phyloP scores from a whole-genome alignment of 2,888 invertebrate genomes.

The Cancer borealis region DNA sequence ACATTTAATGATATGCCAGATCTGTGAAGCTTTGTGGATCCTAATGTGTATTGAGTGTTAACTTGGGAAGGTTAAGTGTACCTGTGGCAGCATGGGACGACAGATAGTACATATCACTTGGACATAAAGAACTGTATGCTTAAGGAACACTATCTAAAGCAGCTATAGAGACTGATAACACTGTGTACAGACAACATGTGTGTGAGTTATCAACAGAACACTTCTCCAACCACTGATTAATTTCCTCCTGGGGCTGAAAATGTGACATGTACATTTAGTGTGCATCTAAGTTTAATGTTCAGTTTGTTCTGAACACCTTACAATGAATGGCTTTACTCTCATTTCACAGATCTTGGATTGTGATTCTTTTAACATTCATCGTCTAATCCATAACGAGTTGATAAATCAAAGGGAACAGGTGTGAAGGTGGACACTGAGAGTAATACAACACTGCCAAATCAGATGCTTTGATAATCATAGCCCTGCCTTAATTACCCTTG shows the following conservation, averaged over 20 bases:
- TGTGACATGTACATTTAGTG: not conserved
- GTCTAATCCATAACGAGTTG: not conserved
- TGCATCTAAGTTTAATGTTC: not conserved
- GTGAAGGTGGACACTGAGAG: slow-evolving; percentile 24
- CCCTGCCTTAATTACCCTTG: slow-evolving; percentile 10
- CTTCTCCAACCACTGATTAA: slow-evolving; percentile 2
- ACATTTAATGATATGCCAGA: not conserved
- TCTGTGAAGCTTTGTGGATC: not conserved
- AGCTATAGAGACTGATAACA: not conserved
- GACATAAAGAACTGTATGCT: not conserved
- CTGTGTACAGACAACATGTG: not conserved
- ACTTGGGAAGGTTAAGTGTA: not conserved
- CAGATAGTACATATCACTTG: not conserved
- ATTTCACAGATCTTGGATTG: not conserved
- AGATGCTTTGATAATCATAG: slow-evolving; percentile 38
- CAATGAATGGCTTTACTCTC: not conserved
- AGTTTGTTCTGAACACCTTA: not conserved
- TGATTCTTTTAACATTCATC: not conserved
- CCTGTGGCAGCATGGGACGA: not conserved
- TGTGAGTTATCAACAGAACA: not conserved
- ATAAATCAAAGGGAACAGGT: slow-evolving; percentile 24
- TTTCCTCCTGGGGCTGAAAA: not conserved
- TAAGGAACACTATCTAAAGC: not conserved
- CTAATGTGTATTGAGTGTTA: not conserved
- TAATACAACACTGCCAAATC: not conserved